These are phyloP conservation scores for Bombyx mandarina DNA, from an alignment of 1,140 invertebrate species.

Conservation along the genomic window DNA sequence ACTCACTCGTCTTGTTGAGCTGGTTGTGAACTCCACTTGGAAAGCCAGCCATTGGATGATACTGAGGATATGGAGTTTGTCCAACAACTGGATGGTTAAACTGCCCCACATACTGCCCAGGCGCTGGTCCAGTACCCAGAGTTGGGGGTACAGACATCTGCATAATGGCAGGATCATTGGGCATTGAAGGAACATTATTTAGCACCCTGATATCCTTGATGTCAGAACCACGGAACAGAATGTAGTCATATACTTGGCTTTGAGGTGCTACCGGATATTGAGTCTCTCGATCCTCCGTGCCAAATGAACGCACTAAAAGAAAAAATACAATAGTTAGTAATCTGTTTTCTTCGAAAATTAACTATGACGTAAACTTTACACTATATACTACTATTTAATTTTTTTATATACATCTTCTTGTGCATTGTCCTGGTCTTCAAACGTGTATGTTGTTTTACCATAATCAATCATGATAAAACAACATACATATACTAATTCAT, in stretches of 20 bases:
- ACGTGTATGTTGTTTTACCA: too few relatives aligned
- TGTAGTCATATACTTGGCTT: constrained; percentile 98
- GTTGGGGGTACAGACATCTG: constrained; percentile 84
- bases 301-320: constrained; percentile 95
- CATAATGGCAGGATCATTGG: constrained; percentile 96
- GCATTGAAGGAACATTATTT: constrained; percentile 81
- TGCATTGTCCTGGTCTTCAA: too few relatives aligned
- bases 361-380: neutral
- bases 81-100: constrained; percentile 63
- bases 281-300: constrained; percentile 96
- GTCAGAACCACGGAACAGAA: constrained; percentile 97
- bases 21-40: constrained; percentile 71
- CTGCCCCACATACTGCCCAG: constrained; percentile 55
- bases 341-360: neutral
- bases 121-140: constrained; percentile 48
- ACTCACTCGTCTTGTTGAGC: constrained; percentile 85
- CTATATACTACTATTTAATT: too few relatives aligned
- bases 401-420: too few relatives aligned
- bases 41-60: constrained; percentile 74
- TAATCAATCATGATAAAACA: too few relatives aligned
- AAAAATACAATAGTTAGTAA: constrained; percentile 19
- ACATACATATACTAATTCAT: too few relatives aligned
- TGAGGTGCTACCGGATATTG: constrained; percentile 94
- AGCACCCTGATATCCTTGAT: constrained; percentile 99
- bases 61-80: constrained; percentile 60